Conservation (phyloP, 2,113 vertebrate species). For the Tylochromis polylepis region DNA sequence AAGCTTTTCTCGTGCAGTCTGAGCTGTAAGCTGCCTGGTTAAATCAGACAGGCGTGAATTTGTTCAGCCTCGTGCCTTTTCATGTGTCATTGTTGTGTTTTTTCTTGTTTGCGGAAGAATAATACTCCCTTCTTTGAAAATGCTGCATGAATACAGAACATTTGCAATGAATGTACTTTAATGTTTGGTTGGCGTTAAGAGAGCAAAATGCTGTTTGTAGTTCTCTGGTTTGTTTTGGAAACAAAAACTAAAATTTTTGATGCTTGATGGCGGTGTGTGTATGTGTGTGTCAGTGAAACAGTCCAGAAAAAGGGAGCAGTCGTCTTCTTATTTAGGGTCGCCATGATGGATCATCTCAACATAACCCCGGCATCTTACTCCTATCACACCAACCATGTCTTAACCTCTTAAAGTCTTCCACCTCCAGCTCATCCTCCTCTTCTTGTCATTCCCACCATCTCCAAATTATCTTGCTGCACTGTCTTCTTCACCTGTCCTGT, state of each 20-base stretch:
- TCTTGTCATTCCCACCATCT: background rate
- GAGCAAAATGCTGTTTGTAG: background rate
- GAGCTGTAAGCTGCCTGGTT: background rate
- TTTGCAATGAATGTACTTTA: constrained; percentile 40
- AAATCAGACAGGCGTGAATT: background rate
- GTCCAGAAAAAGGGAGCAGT: background rate
- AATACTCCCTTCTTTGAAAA: background rate
- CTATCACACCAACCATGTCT: background rate
- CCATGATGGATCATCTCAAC: background rate
- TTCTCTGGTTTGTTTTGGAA: constrained; percentile 11
- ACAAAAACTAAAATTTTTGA: accelerated
- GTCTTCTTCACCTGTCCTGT: background rate
- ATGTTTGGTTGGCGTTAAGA: background rate
- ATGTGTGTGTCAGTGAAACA: background rate
- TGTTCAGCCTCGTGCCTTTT: constrained; percentile 18
- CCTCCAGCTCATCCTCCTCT: background rate
- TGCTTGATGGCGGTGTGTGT: background rate
- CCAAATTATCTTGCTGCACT: background rate
- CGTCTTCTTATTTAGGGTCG: background rate
- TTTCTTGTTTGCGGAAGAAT: background rate
- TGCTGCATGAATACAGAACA: background rate
- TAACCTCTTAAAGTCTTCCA: background rate
- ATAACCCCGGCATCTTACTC: background rate
- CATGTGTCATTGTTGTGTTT: background rate
- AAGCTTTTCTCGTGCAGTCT: background rate